These are phyloP conservation scores for Lasiurus cinereus DNA, from an alignment of 2,113 vertebrate genomes.

Conservation along the genomic window DNA sequence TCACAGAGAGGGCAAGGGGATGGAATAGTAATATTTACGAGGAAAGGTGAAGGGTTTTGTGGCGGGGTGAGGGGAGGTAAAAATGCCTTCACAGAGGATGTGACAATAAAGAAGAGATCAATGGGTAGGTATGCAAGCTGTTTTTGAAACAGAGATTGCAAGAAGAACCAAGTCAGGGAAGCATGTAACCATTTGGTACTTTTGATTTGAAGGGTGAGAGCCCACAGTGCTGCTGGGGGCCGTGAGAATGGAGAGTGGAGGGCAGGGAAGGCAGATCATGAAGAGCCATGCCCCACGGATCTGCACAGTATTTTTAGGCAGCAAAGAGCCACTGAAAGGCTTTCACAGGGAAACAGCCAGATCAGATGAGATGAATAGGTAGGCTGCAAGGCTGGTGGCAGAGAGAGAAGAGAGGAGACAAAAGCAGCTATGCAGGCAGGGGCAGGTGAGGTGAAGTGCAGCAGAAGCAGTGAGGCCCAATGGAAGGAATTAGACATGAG, in stretches of 20 bases:
- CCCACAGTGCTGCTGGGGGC: not conserved
- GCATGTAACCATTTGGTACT: not conserved
- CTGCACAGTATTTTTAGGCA: constrained; percentile 1
- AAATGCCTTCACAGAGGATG: not conserved
- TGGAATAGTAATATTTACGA: not conserved
- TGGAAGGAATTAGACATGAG: not conserved
- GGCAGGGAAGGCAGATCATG: not conserved
- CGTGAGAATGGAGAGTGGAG: not conserved
- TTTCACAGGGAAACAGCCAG: not conserved
- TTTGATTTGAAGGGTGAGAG: not conserved
- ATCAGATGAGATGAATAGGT: not conserved
- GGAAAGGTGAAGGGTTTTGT: not conserved
- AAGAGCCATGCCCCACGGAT: not conserved
- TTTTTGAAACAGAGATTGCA: not conserved
- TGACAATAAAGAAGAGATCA: not conserved
- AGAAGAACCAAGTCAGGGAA: not conserved
- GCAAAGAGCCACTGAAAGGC: not conserved
- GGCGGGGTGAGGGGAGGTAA: not conserved
- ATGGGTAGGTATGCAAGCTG: not conserved
- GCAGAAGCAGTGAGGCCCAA: not conserved
- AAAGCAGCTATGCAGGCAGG: not conserved
- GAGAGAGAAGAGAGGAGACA: not conserved
- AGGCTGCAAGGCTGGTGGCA: not conserved
- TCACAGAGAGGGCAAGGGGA: not conserved
- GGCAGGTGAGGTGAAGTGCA: too few relatives aligned